These are phyloP conservation scores for Chrysaora quinquecirrha DNA, from an alignment of 30 jellyfish, hydroid and myxozoan species.

Conservation along the genomic window DNA sequence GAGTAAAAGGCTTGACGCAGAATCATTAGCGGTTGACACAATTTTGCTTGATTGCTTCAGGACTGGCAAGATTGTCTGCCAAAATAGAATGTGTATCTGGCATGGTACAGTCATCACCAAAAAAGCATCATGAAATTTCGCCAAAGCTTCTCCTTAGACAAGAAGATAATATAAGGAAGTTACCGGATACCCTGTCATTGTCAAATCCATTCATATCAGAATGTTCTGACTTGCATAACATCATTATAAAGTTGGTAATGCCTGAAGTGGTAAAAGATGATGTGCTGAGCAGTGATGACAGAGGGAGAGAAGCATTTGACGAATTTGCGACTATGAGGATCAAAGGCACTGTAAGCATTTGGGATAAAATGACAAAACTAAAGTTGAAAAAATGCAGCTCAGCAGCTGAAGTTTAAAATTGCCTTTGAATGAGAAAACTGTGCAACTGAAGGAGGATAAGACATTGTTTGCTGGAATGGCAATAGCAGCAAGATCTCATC, in stretches of 20 bases:
- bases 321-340: slow-evolving; percentile 35
- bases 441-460: slow-evolving; percentile 45
- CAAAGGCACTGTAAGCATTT: slow-evolving; percentile 44
- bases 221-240: slow-evolving; percentile 42
- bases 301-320: slow-evolving; percentile 57
- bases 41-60: slow-evolving; percentile 35
- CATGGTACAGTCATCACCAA: slow-evolving; percentile 31
- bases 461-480: slow-evolving; percentile 56
- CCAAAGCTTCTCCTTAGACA: slow-evolving; percentile 52
- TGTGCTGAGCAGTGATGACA: slow-evolving; percentile 49
- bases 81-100: slow-evolving; percentile 28
- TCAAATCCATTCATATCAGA: slow-evolving; percentile 53
- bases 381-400: slow-evolving; percentile 52
- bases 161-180: slow-evolving; percentile 52
- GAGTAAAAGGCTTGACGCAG: slow-evolving; percentile 44
- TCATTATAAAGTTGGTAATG: slow-evolving; percentile 29
- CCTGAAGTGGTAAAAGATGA: slow-evolving; percentile 43
- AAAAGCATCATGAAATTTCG: slow-evolving; percentile 44
- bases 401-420: slow-evolving; percentile 31
- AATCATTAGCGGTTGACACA: slow-evolving; percentile 15
- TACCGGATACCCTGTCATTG: slow-evolving; percentile 50
- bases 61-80: slow-evolving; percentile 20
- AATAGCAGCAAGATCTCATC: slow-evolving; percentile 56
- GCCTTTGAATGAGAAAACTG: slow-evolving; percentile 43
- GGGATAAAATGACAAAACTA: slow-evolving; percentile 48